phyloP scores from a whole-genome alignment of 2,797 vertebrate species.

The Triplophysa yarkandensis region DNA sequence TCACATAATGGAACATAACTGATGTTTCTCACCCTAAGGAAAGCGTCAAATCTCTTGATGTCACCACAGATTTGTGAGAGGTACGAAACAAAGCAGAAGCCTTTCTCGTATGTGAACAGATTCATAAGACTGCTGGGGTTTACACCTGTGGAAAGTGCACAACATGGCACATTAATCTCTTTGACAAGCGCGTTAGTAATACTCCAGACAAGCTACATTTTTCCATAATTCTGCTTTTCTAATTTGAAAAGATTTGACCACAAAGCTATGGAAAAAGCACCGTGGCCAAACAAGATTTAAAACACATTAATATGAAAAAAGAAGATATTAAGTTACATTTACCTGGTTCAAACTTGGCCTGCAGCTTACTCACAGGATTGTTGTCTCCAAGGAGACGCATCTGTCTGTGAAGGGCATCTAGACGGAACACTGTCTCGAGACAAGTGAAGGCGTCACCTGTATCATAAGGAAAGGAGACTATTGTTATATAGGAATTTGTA shows the following conservation, averaged over 20 bases:
- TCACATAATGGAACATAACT: too few relatives aligned
- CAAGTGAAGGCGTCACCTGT: conserved; percentile 93
- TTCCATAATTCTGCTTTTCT: too few relatives aligned
- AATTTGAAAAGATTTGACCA: too few relatives aligned
- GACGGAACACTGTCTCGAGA: conserved; percentile 90
- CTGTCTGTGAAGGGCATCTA: conserved; percentile 93
- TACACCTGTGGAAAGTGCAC: conserved; percentile 76
- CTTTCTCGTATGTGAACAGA: conserved; percentile 97
- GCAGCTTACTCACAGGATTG: conserved; percentile 92
- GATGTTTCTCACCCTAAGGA: conserved; percentile 82
- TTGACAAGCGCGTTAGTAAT: conserved; percentile 3
- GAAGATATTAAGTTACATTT: neutral
- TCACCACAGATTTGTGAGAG: conserved; percentile 91
- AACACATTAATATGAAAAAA: neutral
- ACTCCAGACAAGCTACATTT: conserved; percentile 8
- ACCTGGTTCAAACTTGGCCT: conserved; percentile 93
- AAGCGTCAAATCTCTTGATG: conserved; percentile 84
- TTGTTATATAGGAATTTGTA: neutral
- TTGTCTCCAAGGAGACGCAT: conserved; percentile 93
- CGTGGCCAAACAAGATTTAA: neutral
- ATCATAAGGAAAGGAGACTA: neutral
- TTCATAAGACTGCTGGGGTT: conserved; percentile 98
- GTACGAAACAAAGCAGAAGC: conserved; percentile 96
- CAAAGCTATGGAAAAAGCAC: neutral
- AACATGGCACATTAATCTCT: neutral